phyloP scores from a whole-genome alignment of 2,888 invertebrate species.

The Heliothis peltigera region DNA sequence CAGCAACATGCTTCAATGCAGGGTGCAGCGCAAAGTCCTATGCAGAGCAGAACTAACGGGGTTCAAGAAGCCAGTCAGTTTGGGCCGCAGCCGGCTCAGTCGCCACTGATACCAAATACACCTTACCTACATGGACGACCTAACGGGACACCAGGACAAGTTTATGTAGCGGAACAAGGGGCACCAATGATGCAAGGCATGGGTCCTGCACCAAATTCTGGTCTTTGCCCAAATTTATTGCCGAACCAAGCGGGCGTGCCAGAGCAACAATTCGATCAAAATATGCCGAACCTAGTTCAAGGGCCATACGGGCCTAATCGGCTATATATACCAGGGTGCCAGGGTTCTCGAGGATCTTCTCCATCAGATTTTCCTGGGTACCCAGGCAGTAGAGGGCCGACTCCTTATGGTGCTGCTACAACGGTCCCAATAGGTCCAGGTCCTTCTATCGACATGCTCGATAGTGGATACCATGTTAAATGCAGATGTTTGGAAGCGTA shows the following conservation, averaged over 20 bases:
- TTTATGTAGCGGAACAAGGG: not conserved
- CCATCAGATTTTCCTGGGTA: not conserved
- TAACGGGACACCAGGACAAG: constrained; percentile 1
- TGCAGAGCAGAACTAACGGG: not conserved
- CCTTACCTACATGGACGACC: not conserved
- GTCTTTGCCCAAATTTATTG: constrained; percentile 4
- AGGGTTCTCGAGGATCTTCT: constrained; percentile 1
- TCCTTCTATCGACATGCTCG: not conserved
- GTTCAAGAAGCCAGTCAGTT: not conserved
- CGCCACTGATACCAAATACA: not conserved
- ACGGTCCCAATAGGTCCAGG: constrained; percentile 6
- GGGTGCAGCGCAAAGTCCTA: not conserved
- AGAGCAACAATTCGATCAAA: not conserved
- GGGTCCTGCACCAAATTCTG: not conserved
- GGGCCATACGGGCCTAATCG: not conserved
- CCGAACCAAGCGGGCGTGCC: not conserved
- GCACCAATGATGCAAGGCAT: not conserved
- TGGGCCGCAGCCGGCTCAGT: not conserved
- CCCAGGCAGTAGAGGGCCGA: not conserved
- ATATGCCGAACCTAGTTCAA: not conserved
- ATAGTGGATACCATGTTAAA: not conserved
- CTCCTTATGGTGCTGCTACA: constrained; percentile 4
- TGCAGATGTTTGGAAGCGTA: constrained; percentile 43
- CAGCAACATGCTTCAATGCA: constrained; percentile 1
- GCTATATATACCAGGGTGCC: not conserved